phyloP scores from a whole-genome alignment of 1,140 invertebrate species.

The Papilio helenus region DNA sequence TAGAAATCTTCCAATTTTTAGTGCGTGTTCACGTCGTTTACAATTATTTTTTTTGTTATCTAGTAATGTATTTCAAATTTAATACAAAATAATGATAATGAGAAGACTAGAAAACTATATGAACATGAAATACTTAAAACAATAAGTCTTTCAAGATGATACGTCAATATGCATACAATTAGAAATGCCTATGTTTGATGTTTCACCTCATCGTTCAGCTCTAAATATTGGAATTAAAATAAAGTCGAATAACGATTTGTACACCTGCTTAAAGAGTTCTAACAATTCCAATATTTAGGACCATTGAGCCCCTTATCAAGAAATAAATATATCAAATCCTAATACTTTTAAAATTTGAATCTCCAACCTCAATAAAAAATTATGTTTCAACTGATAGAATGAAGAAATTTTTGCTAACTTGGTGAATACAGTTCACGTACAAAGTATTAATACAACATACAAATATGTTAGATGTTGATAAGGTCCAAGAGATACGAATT shows the following conservation, averaged over 20 bases:
- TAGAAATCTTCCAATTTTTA: not conserved
- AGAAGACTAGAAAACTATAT: constrained; percentile 82
- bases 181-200: constrained; percentile 76
- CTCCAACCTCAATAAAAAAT: not conserved
- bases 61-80: constrained; percentile 51
- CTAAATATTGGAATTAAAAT: constrained; percentile 80
- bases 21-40: not conserved
- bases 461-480: constrained; percentile 75
- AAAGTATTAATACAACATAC: constrained; percentile 69
- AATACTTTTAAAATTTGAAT: not conserved
- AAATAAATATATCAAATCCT: constrained; percentile 10
- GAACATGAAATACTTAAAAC: constrained; percentile 81
- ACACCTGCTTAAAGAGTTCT: constrained; percentile 74
- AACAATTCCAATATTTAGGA: constrained; percentile 73
- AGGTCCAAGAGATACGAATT: constrained; percentile 78
- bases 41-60: constrained; percentile 25
- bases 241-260: constrained; percentile 79
- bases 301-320: constrained; percentile 19
- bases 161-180: constrained; percentile 71
- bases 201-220: constrained; percentile 62
- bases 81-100: constrained; percentile 80
- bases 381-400: not conserved
- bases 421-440: constrained; percentile 59
- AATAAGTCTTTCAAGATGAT: constrained; percentile 81
- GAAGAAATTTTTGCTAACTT: not conserved